Evolutionary conservation across 1,140 invertebrate genomes (phyloP), one percentile per base, ranked within the genome.

Genomic region (Luehdorfia chinensis): DNA sequence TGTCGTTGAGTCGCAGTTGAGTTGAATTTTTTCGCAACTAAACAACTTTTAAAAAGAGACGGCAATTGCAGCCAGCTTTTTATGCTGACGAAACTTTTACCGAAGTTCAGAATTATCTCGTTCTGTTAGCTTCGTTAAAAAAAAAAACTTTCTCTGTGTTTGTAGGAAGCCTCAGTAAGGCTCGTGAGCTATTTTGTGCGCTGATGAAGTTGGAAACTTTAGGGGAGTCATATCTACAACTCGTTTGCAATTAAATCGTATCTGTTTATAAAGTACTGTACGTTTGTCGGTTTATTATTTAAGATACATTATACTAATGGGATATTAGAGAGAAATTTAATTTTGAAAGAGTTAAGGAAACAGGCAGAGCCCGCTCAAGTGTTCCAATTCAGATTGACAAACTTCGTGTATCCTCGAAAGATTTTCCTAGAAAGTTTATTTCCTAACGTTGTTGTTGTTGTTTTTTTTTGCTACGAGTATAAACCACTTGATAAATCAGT

Each of bases 141-240:
- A 23, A 37, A 41, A 41, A 25, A 27, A 34, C 14, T 43, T 25
- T n/a, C n/a, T n/a, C n/a, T n/a, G n/a, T 43, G 39, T 43, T 43
- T 43, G 39, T 28, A 43, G 39, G 39, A 43, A 43, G 23, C 39
- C 39, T 43, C n/a, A 30, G 21, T 30, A 43, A 43, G 2, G 39
- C 15, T 30, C 27, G 25, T 25, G 13, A 30, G 23, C 7, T 34
- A 34, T 19, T 43, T 19, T 15, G 11, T 43, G 27, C 25, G 39
- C 30, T 43, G 39, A 43, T 43, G 27, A 43, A 43, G 15, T 30
- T 6, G 12, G n/a, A 43, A 43, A 43, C 23, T 43, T 43, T 18
- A n/a, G 15, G 5, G 16, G 37, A 30, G 25, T n/a, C 27, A n/a
- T 9, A 21, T 37, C 18, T 21, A 30, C n/a, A 43, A 43, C 8